A percentile compares a stretch with the other conserved stretches of the same genome.
Conservation (phyloP, 2,888 invertebrate genomes). For the Polia nebulosa region DNA sequence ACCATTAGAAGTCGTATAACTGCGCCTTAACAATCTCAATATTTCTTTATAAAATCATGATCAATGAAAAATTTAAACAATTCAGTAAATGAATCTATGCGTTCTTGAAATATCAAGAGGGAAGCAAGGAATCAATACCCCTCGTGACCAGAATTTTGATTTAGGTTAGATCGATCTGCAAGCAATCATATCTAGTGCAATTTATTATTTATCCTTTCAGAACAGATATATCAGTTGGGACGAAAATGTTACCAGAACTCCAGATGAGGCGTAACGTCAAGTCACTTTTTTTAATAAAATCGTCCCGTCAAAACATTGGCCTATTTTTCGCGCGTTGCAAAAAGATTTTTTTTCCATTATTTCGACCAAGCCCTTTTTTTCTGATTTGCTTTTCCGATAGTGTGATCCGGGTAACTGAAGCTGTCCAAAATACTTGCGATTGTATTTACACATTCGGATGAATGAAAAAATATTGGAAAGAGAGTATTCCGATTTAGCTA, state of each 20-base stretch:
- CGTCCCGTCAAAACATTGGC: conserved; percentile 12
- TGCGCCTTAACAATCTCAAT: too few relatives aligned
- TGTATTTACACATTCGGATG: not conserved
- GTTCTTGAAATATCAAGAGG: conserved; percentile 21
- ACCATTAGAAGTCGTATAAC: too few relatives aligned
- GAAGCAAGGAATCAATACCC: conserved; percentile 30
- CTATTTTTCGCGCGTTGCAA: conserved; percentile 15
- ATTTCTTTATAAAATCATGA: not conserved
- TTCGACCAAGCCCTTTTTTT: conserved; percentile 20
- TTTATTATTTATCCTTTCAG: conserved; percentile 51
- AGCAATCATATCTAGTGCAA: conserved; percentile 57
- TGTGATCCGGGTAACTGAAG: conserved; percentile 27
- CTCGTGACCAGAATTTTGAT: conserved; percentile 54
- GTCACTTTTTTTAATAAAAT: conserved; percentile 39
- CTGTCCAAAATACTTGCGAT: conserved; percentile 17
- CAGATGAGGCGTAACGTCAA: not conserved
- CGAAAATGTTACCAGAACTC: not conserved
- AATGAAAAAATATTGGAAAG: not conserved
- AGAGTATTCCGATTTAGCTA: not conserved
- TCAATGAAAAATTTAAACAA: not conserved
- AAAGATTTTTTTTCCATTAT: conserved; percentile 27
- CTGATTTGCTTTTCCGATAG: conserved; percentile 39
- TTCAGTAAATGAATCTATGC: conserved; percentile 11
- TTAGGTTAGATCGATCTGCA: conserved; percentile 25
- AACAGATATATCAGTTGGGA: conserved; percentile 14